Evolutionary conservation across 92 coral and sea anemone species (phyloP).

Genomic region (Pocillopora grandis): DNA sequence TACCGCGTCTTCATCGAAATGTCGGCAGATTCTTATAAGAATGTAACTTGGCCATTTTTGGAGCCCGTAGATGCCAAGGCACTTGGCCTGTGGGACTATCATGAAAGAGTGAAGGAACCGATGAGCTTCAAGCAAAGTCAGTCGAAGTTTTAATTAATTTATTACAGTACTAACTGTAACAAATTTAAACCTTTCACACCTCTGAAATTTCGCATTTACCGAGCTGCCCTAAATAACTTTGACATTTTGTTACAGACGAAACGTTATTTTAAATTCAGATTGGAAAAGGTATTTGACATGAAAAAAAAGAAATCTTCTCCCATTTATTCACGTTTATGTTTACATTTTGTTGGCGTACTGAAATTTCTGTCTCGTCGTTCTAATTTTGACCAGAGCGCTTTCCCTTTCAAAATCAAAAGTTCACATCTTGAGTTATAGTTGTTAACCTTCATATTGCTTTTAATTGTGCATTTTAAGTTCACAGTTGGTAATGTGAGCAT

Average conservation of each 20-base stretch:
- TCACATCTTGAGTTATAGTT: background rate
- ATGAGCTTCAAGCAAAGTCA: slow-evolving; percentile 93
- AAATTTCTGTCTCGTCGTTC: background rate
- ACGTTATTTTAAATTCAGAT: background rate
- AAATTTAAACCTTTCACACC: background rate
- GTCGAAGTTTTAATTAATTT: slow-evolving; percentile 41
- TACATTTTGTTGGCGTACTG: background rate
- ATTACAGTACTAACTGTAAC: background rate
- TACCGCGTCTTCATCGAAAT: slow-evolving; percentile 87
- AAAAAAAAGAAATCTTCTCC: background rate
- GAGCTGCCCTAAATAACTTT: background rate
- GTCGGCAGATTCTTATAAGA: slow-evolving; percentile 78
- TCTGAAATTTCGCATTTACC: background rate
- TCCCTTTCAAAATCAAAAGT: background rate
- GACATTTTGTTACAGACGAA: background rate
- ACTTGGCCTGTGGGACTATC: slow-evolving; percentile 94
- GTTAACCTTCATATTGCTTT: too few species aligned
- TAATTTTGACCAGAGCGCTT: background rate
- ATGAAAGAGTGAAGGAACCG: slow-evolving; percentile 86
- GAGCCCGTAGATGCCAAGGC: slow-evolving; percentile 97
- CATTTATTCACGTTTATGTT: background rate
- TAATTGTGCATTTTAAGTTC: too few species aligned
- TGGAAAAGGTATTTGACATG: background rate
- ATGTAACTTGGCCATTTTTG: slow-evolving; percentile 93
- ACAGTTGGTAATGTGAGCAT: background rate